These are phyloP conservation scores for Scomberomorus guttatus DNA, from an alignment of 2,797 vertebrate genomes.

Conservation along the genomic window DNA sequence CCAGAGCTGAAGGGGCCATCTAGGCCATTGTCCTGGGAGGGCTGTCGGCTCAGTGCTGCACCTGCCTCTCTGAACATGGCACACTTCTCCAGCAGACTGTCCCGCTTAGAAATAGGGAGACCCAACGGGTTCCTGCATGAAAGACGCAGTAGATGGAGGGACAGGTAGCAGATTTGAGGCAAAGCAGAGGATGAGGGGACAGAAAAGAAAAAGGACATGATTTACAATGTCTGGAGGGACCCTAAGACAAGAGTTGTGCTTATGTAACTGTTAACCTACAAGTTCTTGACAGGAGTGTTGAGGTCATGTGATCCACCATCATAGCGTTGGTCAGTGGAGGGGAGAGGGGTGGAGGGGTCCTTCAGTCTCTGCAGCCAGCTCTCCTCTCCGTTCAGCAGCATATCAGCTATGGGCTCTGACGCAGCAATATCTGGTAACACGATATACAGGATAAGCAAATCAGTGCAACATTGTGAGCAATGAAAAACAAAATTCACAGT, in stretches of 20 bases:
- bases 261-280: constrained; percentile 84
- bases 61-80: constrained; percentile 93
- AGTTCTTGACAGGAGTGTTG: constrained; percentile 86
- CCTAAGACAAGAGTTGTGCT: neutral
- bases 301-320: constrained; percentile 88
- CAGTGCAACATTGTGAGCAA: neutral
- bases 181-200: neutral
- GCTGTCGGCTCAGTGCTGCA: constrained; percentile 85
- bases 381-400: constrained; percentile 90
- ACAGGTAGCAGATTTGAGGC: neutral
- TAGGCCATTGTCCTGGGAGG: constrained; percentile 87
- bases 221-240: neutral
- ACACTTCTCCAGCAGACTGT: constrained; percentile 95
- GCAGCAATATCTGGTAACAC: constrained; percentile 89
- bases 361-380: constrained; percentile 88
- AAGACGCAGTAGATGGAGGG: neutral
- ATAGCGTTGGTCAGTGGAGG: constrained; percentile 87
- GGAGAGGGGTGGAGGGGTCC: constrained; percentile 79
- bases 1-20: constrained; percentile 79
- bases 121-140: constrained; percentile 87
- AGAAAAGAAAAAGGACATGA: neutral
- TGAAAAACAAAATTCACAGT: neutral
- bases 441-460: constrained; percentile 1
- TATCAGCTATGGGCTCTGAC: constrained; percentile 89
- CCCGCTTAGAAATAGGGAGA: constrained; percentile 93